These are phyloP conservation scores for Linyphia triangularis DNA, from an alignment of 2,888 invertebrate genomes.

Conservation along the genomic window DNA sequence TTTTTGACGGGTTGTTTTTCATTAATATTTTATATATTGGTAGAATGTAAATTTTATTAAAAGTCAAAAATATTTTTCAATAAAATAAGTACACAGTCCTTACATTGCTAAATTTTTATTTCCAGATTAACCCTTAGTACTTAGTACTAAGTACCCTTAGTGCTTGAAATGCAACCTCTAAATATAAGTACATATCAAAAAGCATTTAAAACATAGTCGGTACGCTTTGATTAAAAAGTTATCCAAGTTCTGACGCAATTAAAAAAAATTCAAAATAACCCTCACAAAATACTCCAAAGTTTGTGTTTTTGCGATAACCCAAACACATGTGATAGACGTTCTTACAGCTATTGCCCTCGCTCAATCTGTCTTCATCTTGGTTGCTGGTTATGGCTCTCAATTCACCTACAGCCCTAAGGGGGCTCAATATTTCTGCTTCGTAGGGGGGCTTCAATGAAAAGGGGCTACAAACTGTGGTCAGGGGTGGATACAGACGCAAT, in stretches of 20 bases:
- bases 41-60: no score
- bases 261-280: neutral
- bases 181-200: no score
- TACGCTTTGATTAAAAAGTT: no score
- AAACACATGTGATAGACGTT: conserved; percentile 53
- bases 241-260: neutral
- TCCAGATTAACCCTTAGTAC: no score
- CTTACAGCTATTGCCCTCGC: conserved; percentile 37
- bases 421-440: conserved; percentile 67
- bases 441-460: neutral
- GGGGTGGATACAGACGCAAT: conserved; percentile 71
- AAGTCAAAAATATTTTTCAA: no score
- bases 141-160: no score
- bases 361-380: conserved; percentile 63
- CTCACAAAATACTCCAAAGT: conserved; percentile 34
- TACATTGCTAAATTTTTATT: no score
- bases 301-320: conserved; percentile 20
- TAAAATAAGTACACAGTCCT: no score
- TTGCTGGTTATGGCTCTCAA: conserved; percentile 66
- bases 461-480: conserved; percentile 60
- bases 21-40: no score
- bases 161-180: no score
- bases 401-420: conserved; percentile 66
- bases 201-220: no score
- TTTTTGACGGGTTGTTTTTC: no score